Evolutionary conservation across 2,797 vertebrate species (phyloP).

Genomic region (Odontamblyopus rebecca): DNA sequence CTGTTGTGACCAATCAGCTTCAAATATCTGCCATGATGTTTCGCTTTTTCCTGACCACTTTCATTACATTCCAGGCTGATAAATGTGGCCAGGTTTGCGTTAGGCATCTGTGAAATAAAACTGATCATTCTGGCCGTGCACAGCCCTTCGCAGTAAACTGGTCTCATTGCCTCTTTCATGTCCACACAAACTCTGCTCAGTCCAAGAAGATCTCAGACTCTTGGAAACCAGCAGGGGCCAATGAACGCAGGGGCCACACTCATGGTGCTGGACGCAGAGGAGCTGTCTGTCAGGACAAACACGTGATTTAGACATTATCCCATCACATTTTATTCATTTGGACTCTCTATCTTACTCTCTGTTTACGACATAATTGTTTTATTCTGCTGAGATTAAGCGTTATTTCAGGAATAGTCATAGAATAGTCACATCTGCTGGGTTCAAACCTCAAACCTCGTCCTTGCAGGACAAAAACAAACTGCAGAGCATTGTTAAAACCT

Average conservation of each 20-base stretch:
- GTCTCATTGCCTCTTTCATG: background rate
- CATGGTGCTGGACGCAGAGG: constrained; percentile 25
- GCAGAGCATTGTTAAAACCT: too few species aligned
- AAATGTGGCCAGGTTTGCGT: too few species aligned
- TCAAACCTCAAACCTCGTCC: too few species aligned
- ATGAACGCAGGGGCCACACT: constrained; percentile 35
- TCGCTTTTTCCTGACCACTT: too few species aligned
- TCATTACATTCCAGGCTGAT: too few species aligned
- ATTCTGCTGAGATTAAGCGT: background rate
- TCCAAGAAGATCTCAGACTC: constrained; percentile 23
- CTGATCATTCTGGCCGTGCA: constrained; percentile 17
- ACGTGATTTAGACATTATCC: background rate
- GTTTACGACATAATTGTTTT: background rate
- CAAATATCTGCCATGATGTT: too few species aligned
- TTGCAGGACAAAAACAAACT: too few species aligned
- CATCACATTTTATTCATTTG: background rate
- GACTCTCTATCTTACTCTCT: background rate
- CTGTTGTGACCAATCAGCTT: too few species aligned
- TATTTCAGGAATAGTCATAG: background rate
- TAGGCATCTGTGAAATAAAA: too few species aligned
- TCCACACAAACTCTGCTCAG: constrained; percentile 27
- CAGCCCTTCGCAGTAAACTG: too few species aligned
- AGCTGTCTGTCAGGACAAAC: constrained; percentile 9
- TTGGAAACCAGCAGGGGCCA: constrained; percentile 16
- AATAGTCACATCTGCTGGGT: too few species aligned